Conservation (phyloP, 2,113 vertebrate genomes). For the Oxyruncus cristatus region DNA sequence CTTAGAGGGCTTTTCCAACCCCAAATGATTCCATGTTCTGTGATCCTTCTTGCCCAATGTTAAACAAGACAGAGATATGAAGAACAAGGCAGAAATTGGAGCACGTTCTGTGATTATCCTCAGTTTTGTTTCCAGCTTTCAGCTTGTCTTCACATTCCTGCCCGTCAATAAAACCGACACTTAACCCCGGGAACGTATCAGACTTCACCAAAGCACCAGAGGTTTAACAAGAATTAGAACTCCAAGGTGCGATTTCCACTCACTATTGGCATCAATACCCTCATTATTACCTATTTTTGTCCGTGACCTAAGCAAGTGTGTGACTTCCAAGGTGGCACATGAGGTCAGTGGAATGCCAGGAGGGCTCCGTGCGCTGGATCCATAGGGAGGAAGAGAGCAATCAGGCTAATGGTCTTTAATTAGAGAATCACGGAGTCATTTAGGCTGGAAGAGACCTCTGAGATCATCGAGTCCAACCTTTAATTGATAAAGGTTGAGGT, state of each 20-base stretch:
- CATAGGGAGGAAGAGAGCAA: not conserved
- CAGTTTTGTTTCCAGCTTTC: not conserved
- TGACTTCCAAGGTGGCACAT: not conserved
- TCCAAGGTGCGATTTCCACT: not conserved
- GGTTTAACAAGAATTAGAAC: not conserved
- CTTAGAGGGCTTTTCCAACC: not conserved
- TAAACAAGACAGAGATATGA: not conserved
- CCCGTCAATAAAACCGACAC: not conserved
- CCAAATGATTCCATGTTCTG: not conserved
- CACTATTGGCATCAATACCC: not conserved
- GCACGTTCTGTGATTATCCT: not conserved
- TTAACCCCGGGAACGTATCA: not conserved
- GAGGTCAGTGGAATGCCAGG: not conserved
- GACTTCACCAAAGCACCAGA: not conserved
- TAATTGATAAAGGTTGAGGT: not conserved
- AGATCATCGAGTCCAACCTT: not conserved
- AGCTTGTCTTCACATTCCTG: not conserved
- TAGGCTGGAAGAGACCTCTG: not conserved
- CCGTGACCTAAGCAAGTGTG: accelerated
- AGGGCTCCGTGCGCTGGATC: not conserved
- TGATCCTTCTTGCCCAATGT: not conserved
- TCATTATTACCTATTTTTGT: not conserved
- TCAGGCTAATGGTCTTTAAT: conserved; percentile 3
- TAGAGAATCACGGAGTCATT: not conserved
- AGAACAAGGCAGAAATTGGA: not conserved